phyloP scores from a whole-genome alignment of 2,888 invertebrate species.

The Eugnorisma glareosa region DNA sequence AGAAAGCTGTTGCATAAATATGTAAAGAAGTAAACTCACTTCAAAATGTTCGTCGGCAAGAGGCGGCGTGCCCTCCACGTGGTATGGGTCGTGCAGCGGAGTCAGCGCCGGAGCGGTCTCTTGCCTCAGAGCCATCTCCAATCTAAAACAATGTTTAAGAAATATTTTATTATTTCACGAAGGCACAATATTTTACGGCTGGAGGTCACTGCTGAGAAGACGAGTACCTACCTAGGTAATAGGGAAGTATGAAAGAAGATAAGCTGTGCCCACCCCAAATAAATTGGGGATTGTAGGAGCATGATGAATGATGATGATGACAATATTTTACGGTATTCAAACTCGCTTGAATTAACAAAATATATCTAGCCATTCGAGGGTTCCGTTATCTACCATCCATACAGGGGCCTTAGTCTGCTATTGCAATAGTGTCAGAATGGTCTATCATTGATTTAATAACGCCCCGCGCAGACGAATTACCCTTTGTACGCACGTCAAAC shows the following conservation, averaged over 20 bases:
- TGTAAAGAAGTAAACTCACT: constrained; percentile 30
- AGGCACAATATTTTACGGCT: background rate
- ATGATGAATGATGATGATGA: no score
- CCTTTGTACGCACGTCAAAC: no score
- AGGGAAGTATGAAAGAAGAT: no score
- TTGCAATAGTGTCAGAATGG: no score
- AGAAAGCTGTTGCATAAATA: background rate
- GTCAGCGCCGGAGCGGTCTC: constrained; percentile 57
- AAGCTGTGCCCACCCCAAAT: no score
- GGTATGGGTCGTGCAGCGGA: constrained; percentile 42
- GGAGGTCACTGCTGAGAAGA: background rate
- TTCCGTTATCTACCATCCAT: background rate
- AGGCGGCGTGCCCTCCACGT: constrained; percentile 27
- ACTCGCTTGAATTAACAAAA: background rate
- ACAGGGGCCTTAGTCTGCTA: no score
- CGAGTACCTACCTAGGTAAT: no score
- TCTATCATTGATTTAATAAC: no score
- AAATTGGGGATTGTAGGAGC: no score
- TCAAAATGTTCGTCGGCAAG: constrained; percentile 54
- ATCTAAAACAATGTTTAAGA: constrained; percentile 24
- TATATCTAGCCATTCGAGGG: background rate
- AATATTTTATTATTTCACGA: background rate
- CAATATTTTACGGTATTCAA: background rate
- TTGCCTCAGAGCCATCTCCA: constrained; percentile 74
- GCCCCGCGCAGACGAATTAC: no score